phyloP scores from a whole-genome alignment of 2,888 invertebrate species.

The Pseudococcus longispinus region DNA sequence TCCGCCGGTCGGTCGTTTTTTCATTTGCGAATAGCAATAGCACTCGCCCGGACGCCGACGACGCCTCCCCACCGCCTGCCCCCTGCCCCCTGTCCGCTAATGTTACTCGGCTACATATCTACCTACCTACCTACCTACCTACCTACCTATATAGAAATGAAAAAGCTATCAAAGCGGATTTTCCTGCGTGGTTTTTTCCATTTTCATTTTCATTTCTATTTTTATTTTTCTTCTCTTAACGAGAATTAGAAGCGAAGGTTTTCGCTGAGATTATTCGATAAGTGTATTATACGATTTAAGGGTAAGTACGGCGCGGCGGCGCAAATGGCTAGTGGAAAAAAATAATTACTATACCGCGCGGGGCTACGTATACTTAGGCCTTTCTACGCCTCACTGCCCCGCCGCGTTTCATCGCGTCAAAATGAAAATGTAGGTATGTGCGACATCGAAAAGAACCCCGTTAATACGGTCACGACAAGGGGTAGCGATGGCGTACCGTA shows the following conservation, averaged over 20 bases:
- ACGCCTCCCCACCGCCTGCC: too few species aligned
- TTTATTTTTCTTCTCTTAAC: not conserved
- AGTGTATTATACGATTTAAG: not conserved
- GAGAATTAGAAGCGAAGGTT: not conserved
- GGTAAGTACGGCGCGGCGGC: not conserved
- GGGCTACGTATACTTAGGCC: too few species aligned
- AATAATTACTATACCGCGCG: not conserved
- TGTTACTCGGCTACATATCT: not conserved
- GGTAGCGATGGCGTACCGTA: not conserved
- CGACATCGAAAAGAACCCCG: not conserved
- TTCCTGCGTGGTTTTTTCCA: not conserved
- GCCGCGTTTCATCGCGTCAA: too few species aligned
- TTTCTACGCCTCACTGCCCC: too few species aligned
- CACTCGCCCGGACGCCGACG: not conserved
- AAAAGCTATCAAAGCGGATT: conserved; percentile 4
- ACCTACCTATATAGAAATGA: not conserved
- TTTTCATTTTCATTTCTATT: not conserved
- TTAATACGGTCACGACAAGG: not conserved
- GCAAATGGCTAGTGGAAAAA: not conserved
- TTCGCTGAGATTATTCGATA: not conserved
- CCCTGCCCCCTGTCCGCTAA: not conserved
- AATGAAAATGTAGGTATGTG: not conserved
- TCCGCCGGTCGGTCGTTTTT: not conserved
- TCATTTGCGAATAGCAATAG: not conserved
- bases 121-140: not conserved